These are phyloP conservation scores for Punctoribates punctum DNA, from an alignment of 2,888 invertebrate species.

Conservation along the genomic window DNA sequence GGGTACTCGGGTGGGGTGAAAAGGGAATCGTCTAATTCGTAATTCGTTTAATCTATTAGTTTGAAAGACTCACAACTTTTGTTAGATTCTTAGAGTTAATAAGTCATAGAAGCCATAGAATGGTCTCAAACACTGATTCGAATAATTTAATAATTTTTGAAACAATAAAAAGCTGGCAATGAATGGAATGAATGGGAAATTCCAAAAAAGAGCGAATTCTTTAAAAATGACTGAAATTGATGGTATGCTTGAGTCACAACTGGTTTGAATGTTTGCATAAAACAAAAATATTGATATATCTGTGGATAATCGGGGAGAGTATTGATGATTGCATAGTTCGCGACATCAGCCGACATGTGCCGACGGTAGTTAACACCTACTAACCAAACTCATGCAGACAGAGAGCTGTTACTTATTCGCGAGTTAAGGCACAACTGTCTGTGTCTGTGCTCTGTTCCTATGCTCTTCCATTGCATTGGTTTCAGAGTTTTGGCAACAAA, in stretches of 20 bases:
- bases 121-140: too few relatives aligned
- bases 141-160: too few relatives aligned
- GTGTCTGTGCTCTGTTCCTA: neutral
- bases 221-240: too few relatives aligned
- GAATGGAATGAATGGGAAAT: too few relatives aligned
- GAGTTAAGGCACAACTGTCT: neutral
- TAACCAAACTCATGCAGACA: constrained; percentile 31
- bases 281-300: neutral
- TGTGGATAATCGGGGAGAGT: neutral
- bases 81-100: too few relatives aligned
- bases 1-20: too few relatives aligned
- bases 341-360: constrained; percentile 21
- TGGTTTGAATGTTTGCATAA: constrained; percentile 1
- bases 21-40: too few relatives aligned
- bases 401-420: neutral
- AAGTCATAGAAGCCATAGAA: too few relatives aligned
- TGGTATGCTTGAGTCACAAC: neutral
- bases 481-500: constrained; percentile 1
- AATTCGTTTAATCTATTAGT: too few relatives aligned
- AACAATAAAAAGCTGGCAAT: too few relatives aligned
- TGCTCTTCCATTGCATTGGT: constrained; percentile 3
- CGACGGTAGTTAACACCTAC: constrained; percentile 35
- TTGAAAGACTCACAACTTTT: too few relatives aligned
- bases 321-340: neutral
- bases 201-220: too few relatives aligned